phyloP scores from a whole-genome alignment of 2,888 invertebrate genomes.

The Temnothorax rugatulus region DNA sequence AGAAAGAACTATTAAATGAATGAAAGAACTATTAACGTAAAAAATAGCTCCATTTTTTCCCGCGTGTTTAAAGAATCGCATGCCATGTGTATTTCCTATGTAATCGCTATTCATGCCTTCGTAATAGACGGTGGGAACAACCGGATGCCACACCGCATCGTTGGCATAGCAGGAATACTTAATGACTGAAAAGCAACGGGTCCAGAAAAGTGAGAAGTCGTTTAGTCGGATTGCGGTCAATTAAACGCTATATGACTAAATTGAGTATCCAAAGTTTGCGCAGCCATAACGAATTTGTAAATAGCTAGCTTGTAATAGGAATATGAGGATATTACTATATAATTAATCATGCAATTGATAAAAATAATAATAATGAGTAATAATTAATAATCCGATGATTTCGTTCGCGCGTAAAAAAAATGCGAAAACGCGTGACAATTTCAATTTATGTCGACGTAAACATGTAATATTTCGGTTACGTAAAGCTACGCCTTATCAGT shows the following conservation, averaged over 20 bases:
- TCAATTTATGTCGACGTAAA: neutral
- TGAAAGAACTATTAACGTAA: neutral
- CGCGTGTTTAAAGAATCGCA: conserved; percentile 5
- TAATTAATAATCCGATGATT: neutral
- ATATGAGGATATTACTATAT: neutral
- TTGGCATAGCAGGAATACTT: conserved; percentile 70
- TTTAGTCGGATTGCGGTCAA: conserved; percentile 43
- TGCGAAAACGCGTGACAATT: neutral
- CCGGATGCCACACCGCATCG: conserved; percentile 73
- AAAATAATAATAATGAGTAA: neutral
- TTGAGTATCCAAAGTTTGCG: neutral
- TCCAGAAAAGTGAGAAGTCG: conserved; percentile 61
- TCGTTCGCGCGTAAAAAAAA: neutral
- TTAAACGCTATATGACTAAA: neutral
- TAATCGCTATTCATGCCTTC: conserved; percentile 66
- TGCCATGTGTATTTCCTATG: conserved; percentile 54
- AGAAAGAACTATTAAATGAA: neutral
- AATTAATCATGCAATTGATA: neutral
- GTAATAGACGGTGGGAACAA: conserved; percentile 67
- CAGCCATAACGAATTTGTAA: neutral
- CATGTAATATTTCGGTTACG: neutral
- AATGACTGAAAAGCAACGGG: conserved; percentile 58
- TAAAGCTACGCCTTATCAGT: too few relatives aligned
- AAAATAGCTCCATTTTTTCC: neutral
- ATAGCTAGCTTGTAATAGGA: neutral